Conservation (phyloP, 1,140 invertebrate genomes). For the Camponotus floridanus region DNA sequence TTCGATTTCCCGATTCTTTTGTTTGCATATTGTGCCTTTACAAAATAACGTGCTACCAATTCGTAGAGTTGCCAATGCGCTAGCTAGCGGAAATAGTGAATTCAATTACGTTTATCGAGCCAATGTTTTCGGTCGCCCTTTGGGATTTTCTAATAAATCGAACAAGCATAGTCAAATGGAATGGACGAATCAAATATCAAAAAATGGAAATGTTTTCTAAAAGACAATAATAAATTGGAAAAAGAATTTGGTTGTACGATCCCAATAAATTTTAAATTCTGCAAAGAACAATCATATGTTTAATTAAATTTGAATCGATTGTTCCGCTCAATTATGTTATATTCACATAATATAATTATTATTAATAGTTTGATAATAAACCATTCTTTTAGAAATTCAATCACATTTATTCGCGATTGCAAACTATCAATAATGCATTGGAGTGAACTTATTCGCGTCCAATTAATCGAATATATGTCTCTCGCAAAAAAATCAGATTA, state of each 20-base stretch:
- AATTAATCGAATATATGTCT: neutral
- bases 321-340: neutral
- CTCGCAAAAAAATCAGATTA: neutral
- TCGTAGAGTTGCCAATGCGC: slow-evolving; percentile 13
- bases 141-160: slow-evolving; percentile 31
- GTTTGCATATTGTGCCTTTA: slow-evolving; percentile 19
- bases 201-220: neutral
- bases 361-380: neutral
- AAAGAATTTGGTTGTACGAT: neutral
- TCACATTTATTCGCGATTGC: neutral
- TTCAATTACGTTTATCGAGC: slow-evolving; percentile 29
- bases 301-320: neutral
- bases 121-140: slow-evolving; percentile 4
- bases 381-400: neutral
- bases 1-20: slow-evolving; percentile 20
- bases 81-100: slow-evolving; percentile 9
- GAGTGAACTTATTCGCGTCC: neutral
- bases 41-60: slow-evolving; percentile 37
- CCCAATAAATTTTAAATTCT: neutral
- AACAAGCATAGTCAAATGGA: neutral
- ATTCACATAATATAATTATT: neutral
- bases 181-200: neutral
- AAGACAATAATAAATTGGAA: neutral
- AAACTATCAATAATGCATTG: neutral
- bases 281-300: neutral